These are phyloP conservation scores for Gobiocypris rarus DNA, from an alignment of 2,113 vertebrate species.

Conservation along the genomic window DNA sequence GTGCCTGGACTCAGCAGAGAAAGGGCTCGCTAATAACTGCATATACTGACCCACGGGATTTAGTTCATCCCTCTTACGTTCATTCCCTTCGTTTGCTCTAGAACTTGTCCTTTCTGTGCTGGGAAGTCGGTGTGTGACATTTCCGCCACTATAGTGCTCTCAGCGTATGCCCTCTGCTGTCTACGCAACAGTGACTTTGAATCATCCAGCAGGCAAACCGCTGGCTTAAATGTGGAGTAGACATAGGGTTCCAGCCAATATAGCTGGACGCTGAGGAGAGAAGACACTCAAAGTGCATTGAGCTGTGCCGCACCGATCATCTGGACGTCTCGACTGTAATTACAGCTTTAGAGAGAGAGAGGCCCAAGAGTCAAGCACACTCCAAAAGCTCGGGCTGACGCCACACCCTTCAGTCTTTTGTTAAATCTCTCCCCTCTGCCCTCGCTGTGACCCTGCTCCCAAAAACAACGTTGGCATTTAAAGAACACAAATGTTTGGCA, in stretches of 20 bases:
- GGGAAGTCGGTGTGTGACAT: neutral
- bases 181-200: conserved; percentile 34
- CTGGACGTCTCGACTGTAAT: conserved; percentile 14
- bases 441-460: neutral
- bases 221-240: conserved; percentile 29
- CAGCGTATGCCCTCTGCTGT: neutral
- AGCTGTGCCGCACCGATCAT: conserved; percentile 16
- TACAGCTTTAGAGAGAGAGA: conserved; percentile 26
- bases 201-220: conserved; percentile 14
- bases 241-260: conserved; percentile 6
- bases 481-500: neutral
- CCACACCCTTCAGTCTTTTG: neutral
- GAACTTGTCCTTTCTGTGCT: neutral
- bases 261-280: conserved; percentile 1
- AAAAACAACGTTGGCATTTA: neutral
- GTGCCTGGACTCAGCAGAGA: conserved; percentile 33
- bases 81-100: neutral
- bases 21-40: neutral
- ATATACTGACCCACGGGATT: neutral
- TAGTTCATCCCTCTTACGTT: neutral
- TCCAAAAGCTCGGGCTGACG: neutral
- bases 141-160: conserved; percentile 4
- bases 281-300: conserved; percentile 20
- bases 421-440: conserved; percentile 6
- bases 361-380: conserved; percentile 9